phyloP scores from a whole-genome alignment of 2,797 vertebrate species.

The Chelonia mydas region DNA sequence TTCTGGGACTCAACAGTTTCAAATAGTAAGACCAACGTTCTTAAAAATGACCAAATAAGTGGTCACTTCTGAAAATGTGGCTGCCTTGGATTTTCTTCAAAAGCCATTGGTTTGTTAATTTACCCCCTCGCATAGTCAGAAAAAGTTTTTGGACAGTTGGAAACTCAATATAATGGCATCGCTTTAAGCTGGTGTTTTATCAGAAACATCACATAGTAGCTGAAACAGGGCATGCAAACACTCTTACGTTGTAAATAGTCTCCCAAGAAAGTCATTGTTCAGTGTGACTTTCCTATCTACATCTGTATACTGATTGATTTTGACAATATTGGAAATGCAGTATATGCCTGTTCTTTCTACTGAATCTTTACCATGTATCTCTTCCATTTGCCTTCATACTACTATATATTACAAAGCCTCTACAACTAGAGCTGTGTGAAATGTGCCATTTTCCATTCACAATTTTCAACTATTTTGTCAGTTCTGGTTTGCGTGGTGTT shows the following conservation, averaged over 20 bases:
- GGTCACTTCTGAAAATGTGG: not conserved
- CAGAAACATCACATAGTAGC: not conserved
- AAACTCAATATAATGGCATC: not conserved
- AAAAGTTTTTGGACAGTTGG: not conserved
- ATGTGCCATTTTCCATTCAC: not conserved
- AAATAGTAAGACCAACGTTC: not conserved
- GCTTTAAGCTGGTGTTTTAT: not conserved
- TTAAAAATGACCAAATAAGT: not conserved
- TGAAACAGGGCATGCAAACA: not conserved
- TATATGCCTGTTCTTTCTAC: fast-evolving
- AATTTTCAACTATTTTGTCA: not conserved
- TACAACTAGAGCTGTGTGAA: not conserved
- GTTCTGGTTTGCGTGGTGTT: not conserved
- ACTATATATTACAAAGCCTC: fast-evolving
- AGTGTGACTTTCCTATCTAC: fast-evolving
- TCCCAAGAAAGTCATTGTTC: not conserved
- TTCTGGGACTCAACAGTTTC: not conserved
- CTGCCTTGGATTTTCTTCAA: not conserved
- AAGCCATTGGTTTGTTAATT: not conserved
- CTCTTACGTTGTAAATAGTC: not conserved
- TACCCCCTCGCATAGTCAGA: not conserved
- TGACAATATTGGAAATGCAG: not conserved
- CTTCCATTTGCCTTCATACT: not conserved
- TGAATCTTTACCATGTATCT: not conserved
- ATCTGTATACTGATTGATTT: not conserved